Evolutionary conservation across 2,113 vertebrate species (phyloP), one percentile per base, ranked within the genome.

Genomic region (Ondatra zibethicus): DNA sequence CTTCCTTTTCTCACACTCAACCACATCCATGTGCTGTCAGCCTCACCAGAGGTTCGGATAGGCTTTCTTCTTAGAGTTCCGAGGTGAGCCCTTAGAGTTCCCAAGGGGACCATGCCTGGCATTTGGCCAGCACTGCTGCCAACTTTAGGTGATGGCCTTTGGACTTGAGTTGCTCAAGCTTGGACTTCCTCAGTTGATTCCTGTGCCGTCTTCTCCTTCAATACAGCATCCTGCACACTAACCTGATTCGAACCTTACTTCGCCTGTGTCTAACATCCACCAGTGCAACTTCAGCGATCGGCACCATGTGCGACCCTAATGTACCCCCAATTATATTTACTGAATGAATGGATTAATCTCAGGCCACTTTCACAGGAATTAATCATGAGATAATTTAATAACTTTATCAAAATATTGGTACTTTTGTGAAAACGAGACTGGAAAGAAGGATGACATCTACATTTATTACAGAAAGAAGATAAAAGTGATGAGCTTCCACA

Each of bases 381-480:
- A 88, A 95, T 85, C 76, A 92, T 90, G 88, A 55, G 13, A 55
- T 88, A 50, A 92, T 70, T 91, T 13, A 50, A 87, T 81, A 63
- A 86, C 81, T 75, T 86, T 77, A 80, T 89, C 88, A 85, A 95
- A 92, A 97, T 73, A 68, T 76, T 90, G 80, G 90, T 33, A 61
- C n/a, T 75, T 93, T 55, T 89, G 6, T 91, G 78, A 93, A 92
- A 36, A 80, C n/a, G 16, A 61, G 76, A 66, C 50, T 78, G 39
- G 45, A 92, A 93, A 93, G 66, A 86, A 84, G 65, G 31, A 76
- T 76, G 88, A 45, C 11, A 23, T 77, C 39, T 47, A 84, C 6
- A 63, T 93, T 88, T 65, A 66, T 81, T 93, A 65, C 23, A 52
- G 36, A 92, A 88, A 94, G 23, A 55, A 21, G 47, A 39, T 84